Evolutionary conservation across 2,113 vertebrate genomes (phyloP).

Genomic region (Chamaetylas fuelleborni): DNA sequence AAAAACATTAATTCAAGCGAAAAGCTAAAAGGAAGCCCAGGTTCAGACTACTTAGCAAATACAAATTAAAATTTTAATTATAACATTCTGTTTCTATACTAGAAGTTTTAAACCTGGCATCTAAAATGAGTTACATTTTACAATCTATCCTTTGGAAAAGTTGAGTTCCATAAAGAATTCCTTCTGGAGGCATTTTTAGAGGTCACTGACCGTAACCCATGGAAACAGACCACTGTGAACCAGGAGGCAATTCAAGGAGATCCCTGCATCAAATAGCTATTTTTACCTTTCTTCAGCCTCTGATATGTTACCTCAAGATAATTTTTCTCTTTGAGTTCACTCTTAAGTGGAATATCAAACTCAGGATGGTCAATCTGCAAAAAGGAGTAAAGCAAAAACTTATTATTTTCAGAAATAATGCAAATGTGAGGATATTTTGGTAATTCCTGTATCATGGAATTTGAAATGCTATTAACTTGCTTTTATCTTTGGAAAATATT

Average conservation of each 20-base stretch:
- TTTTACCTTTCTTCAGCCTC: constrained; percentile 54
- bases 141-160: background rate
- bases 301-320: constrained; percentile 76
- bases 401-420: background rate
- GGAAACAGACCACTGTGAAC: constrained; percentile 7
- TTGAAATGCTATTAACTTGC: background rate
- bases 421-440: background rate
- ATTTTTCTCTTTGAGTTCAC: constrained; percentile 71
- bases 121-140: background rate
- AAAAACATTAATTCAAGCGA: background rate
- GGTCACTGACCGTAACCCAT: constrained; percentile 15
- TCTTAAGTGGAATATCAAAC: constrained; percentile 82
- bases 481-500: background rate
- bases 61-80: background rate
- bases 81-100: background rate
- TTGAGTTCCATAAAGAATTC: background rate
- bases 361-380: constrained; percentile 91
- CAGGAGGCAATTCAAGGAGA: constrained; percentile 17
- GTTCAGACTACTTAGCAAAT: background rate
- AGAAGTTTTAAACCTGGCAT: background rate
- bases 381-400: constrained; percentile 43
- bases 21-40: background rate
- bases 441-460: background rate
- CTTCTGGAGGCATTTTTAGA: background rate
- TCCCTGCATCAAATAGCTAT: background rate